Evolutionary conservation across 1,140 invertebrate species (phyloP).

Genomic region (Drosophila mojavensis): DNA sequence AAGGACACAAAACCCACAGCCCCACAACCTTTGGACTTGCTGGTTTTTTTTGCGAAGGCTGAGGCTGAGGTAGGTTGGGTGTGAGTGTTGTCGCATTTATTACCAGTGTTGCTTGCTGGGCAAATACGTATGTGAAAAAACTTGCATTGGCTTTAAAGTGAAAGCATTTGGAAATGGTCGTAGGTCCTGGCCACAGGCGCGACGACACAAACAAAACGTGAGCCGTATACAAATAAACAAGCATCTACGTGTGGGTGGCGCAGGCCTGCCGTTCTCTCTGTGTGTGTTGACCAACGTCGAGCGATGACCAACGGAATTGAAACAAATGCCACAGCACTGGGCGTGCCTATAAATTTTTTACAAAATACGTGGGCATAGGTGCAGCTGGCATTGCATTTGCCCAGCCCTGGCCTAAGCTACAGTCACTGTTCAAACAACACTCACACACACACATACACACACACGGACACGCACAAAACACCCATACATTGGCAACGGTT

Average conservation of each 20-base stretch:
- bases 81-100: conserved; percentile 71
- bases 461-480: neutral
- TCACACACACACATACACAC: conserved; percentile 20
- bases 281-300: conserved; percentile 29
- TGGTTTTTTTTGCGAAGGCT: too few species aligned
- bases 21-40: neutral
- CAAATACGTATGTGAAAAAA: conserved; percentile 57
- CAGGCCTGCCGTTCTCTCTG: neutral
- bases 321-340: conserved; percentile 74
- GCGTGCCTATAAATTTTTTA: conserved; percentile 80
- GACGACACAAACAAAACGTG: conserved; percentile 82
- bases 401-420: conserved; percentile 16
- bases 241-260: conserved; percentile 9
- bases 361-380: conserved; percentile 74
- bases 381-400: conserved; percentile 38
- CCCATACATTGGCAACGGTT: conserved; percentile 8
- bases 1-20: conserved; percentile 36
- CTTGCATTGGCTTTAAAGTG: conserved; percentile 66
- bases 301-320: conserved; percentile 61
- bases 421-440: conserved; percentile 30
- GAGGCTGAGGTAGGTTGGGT: neutral
- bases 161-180: conserved; percentile 65
- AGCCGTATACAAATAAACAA: conserved; percentile 78
- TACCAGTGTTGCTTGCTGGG: conserved; percentile 67
- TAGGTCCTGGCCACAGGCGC: conserved; percentile 70